phyloP scores from a whole-genome alignment of 2,888 invertebrate genomes.

The Hydroisotoma schaefferi region DNA sequence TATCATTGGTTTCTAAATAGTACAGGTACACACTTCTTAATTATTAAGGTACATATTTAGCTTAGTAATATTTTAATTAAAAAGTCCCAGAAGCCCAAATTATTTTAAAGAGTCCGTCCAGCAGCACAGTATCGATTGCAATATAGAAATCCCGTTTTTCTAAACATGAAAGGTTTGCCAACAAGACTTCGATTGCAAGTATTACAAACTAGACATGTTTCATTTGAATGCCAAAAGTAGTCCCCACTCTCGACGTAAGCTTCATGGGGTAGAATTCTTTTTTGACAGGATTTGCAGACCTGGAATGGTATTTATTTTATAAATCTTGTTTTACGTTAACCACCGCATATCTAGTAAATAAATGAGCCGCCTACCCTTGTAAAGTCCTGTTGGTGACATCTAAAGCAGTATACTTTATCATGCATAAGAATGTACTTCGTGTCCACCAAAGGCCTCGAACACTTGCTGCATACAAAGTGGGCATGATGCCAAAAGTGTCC shows the following conservation, averaged over 20 bases:
- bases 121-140: slow-evolving; percentile 35
- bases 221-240: slow-evolving; percentile 29
- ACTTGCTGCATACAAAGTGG: slow-evolving; percentile 26
- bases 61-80: too few species aligned
- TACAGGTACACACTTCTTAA: too few species aligned
- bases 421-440: slow-evolving; percentile 21
- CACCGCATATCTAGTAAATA: slow-evolving; percentile 7
- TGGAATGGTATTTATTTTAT: slow-evolving; percentile 10
- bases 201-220: slow-evolving; percentile 27
- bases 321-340: slow-evolving; percentile 11
- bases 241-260: slow-evolving; percentile 28
- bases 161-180: slow-evolving; percentile 19
- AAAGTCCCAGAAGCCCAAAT: too few species aligned
- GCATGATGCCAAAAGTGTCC: slow-evolving; percentile 28
- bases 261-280: slow-evolving; percentile 19
- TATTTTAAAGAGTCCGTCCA: background rate
- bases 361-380: slow-evolving; percentile 17
- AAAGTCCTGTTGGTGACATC: slow-evolving; percentile 30
- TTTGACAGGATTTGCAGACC: slow-evolving; percentile 21
- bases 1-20: too few species aligned
- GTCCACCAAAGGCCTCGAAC: slow-evolving; percentile 23
- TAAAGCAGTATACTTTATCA: slow-evolving; percentile 15
- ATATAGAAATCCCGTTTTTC: slow-evolving; percentile 24
- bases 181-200: slow-evolving; percentile 26
- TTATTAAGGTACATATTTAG: too few species aligned